Evolutionary conservation across 1,140 invertebrate species (phyloP).

Genomic region (Dendroctonus valens): DNA sequence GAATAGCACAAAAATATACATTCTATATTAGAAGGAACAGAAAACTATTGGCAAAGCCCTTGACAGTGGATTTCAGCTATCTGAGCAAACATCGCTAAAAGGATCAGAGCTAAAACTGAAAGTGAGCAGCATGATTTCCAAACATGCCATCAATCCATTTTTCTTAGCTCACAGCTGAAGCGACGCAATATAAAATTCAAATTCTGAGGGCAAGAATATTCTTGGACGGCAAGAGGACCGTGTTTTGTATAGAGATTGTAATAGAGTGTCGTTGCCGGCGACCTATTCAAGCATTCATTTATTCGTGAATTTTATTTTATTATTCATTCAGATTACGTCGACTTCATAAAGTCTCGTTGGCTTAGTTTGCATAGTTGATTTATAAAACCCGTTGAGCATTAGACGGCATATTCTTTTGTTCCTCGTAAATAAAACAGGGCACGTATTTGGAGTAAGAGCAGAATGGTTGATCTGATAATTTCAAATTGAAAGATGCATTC

Average conservation of each 20-base stretch:
- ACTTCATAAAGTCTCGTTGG: constrained; percentile 17
- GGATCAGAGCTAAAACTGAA: too few relatives aligned
- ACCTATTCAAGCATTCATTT: constrained; percentile 29
- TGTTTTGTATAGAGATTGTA: constrained; percentile 15
- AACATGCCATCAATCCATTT: not conserved
- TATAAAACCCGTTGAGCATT: constrained; percentile 6
- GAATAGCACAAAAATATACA: too few relatives aligned
- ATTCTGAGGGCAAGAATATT: constrained; percentile 7
- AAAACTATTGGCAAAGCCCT: too few relatives aligned
- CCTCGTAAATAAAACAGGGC: too few relatives aligned
- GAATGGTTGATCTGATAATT: too few relatives aligned
- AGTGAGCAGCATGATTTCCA: not conserved
- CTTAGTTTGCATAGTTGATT: constrained; percentile 26
- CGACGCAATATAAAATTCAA: constrained; percentile 13
- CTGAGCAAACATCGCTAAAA: too few relatives aligned
- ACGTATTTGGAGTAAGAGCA: too few relatives aligned
- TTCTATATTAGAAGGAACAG: too few relatives aligned
- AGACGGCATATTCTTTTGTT: not conserved
- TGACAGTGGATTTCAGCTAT: too few relatives aligned
- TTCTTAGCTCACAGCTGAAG: constrained; percentile 1
- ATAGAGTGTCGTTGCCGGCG: constrained; percentile 17
- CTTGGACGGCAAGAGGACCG: constrained; percentile 5
- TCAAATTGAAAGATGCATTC: too few relatives aligned
- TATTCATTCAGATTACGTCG: constrained; percentile 26
- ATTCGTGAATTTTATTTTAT: constrained; percentile 32